phyloP scores from a whole-genome alignment of 2,888 invertebrate species.

The Spicauda simplicius region DNA sequence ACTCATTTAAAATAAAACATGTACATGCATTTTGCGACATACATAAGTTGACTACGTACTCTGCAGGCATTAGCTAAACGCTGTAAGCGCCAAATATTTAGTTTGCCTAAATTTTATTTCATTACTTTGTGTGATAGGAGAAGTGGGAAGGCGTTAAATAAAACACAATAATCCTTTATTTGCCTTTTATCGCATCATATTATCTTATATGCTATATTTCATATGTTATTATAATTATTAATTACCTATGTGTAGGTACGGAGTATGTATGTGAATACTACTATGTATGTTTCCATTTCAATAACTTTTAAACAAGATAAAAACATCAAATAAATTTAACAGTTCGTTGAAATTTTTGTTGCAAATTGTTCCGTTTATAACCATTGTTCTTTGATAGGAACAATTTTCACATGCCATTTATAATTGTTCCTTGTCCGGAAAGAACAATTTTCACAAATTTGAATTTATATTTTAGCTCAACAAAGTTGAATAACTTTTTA shows the following conservation, averaged over 20 bases:
- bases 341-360: slow-evolving; percentile 43
- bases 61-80: too few relatives aligned
- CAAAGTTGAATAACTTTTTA: neutral
- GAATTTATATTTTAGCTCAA: neutral
- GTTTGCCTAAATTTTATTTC: too few relatives aligned
- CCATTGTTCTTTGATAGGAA: neutral
- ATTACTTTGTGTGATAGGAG: too few relatives aligned
- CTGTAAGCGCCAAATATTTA: too few relatives aligned
- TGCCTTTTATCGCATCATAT: slow-evolving; percentile 68
- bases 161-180: slow-evolving; percentile 60
- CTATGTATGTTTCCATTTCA: slow-evolving; percentile 38
- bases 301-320: slow-evolving; percentile 45
- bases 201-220: slow-evolving; percentile 63
- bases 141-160: slow-evolving; percentile 49
- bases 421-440: neutral
- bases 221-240: slow-evolving; percentile 56
- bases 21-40: too few relatives aligned
- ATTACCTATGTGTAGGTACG: slow-evolving; percentile 70
- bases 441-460: neutral
- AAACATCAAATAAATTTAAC: slow-evolving; percentile 45
- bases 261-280: slow-evolving; percentile 52
- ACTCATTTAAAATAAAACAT: too few relatives aligned
- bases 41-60: too few relatives aligned
- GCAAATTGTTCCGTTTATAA: slow-evolving; percentile 11
- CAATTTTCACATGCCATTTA: neutral